phyloP scores from a whole-genome alignment of 2,888 invertebrate genomes.

The Epicampocera succincta region DNA sequence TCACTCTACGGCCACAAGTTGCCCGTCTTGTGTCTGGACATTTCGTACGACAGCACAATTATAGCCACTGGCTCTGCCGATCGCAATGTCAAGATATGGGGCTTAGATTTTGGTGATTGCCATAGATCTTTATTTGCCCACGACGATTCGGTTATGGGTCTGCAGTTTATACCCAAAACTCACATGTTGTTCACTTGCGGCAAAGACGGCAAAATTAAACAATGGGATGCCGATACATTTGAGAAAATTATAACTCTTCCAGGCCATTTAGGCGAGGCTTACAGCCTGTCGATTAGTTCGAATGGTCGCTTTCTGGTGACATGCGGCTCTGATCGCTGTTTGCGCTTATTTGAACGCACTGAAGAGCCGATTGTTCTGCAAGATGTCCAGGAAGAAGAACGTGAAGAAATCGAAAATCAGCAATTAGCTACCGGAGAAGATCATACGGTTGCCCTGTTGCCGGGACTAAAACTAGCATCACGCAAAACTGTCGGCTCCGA shows the following conservation, averaged over 20 bases:
- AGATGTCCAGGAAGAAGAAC: slow-evolving; percentile 93
- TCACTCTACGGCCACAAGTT: slow-evolving; percentile 98
- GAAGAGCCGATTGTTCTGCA: slow-evolving; percentile 95
- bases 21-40: slow-evolving; percentile 96
- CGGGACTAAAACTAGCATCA: slow-evolving; percentile 90
- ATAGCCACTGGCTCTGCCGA: slow-evolving; percentile 98
- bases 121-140: slow-evolving; percentile 97
- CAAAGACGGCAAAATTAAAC: slow-evolving; percentile 96
- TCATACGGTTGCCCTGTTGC: slow-evolving; percentile 87
- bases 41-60: slow-evolving; percentile 92
- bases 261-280: slow-evolving; percentile 91
- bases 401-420: slow-evolving; percentile 88
- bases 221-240: slow-evolving; percentile 98
- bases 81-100: slow-evolving; percentile 98
- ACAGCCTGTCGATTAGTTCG: slow-evolving; percentile 88
- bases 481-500: slow-evolving; percentile 85
- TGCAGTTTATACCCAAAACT: slow-evolving; percentile 94
- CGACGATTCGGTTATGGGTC: slow-evolving; percentile 94
- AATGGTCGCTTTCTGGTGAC: slow-evolving; percentile 90
- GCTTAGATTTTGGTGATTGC: slow-evolving; percentile 99
- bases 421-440: slow-evolving; percentile 87
- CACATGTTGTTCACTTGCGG: slow-evolving; percentile 97
- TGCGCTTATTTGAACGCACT: slow-evolving; percentile 92
- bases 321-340: slow-evolving; percentile 93
- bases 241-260: slow-evolving; percentile 93